A percentile compares a stretch with the other conserved stretches of the same genome.
Evolutionary conservation across 2,113 vertebrate genomes (phyloP).

Genomic region (Pterophyllum scalare): DNA sequence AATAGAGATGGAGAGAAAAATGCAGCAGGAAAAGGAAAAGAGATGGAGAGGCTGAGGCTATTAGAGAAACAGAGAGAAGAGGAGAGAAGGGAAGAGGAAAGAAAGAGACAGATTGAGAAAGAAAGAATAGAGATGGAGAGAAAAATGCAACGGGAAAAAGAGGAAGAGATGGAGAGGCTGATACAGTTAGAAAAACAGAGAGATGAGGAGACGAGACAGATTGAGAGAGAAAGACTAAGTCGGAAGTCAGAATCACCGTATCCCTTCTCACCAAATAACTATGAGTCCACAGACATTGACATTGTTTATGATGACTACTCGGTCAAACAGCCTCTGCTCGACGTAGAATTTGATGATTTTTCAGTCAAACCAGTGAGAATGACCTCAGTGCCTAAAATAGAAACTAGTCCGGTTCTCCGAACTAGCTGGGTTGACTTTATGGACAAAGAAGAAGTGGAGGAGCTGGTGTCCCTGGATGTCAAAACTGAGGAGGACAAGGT

Average conservation of each 20-base stretch:
- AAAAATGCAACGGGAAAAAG: background rate
- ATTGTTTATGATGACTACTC: constrained; percentile 72
- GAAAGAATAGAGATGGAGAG: constrained; percentile 25
- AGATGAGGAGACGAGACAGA: background rate
- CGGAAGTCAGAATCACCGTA: background rate
- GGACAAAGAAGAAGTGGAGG: background rate
- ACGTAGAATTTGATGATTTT: constrained; percentile 67
- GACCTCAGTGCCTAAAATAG: constrained; percentile 31
- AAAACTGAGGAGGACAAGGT: background rate
- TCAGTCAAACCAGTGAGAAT: constrained; percentile 72
- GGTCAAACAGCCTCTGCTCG: constrained; percentile 24
- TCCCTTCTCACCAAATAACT: background rate
- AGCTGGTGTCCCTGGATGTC: background rate
- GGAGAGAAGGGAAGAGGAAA: constrained; percentile 15
- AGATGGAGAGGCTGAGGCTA: constrained; percentile 7
- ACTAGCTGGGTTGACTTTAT: background rate
- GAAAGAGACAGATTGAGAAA: constrained; percentile 14
- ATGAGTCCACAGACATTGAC: background rate
- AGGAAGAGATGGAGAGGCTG: constrained; percentile 24
- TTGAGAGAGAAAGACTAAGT: constrained; percentile 18
- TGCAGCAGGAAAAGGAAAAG: background rate
- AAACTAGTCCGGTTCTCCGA: background rate
- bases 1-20: constrained; percentile 22
- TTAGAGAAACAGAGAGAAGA: constrained; percentile 29
- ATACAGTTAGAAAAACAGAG: constrained; percentile 5